These are phyloP conservation scores for Temnothorax ravouxi DNA, from an alignment of 2,888 invertebrate species.

Conservation along the genomic window DNA sequence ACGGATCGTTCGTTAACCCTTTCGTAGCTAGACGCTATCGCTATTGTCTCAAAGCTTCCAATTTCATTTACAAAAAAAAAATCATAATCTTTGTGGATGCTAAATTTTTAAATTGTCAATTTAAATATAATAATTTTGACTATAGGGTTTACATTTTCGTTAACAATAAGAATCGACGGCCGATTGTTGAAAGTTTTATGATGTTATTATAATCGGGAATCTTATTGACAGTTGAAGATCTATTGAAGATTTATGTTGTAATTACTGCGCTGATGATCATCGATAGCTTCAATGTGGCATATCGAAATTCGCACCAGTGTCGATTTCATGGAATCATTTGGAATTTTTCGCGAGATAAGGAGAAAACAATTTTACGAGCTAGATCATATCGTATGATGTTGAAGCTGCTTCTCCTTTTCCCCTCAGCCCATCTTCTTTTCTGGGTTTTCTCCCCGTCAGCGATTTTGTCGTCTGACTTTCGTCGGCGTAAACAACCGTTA, in stretches of 20 bases:
- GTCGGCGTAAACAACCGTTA: slow-evolving; percentile 37
- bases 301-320: slow-evolving; percentile 8
- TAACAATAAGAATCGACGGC: neutral
- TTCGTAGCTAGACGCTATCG: neutral
- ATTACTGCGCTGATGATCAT: slow-evolving; percentile 13
- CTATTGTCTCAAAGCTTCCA: neutral
- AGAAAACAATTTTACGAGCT: slow-evolving; percentile 17
- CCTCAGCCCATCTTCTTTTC: neutral
- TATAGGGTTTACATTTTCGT: neutral
- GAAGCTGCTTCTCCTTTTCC: neutral
- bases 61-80: neutral
- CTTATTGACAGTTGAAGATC: neutral
- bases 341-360: slow-evolving; percentile 48
- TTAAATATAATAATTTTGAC: neutral
- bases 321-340: slow-evolving; percentile 40
- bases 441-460: slow-evolving; percentile 21
- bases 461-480: slow-evolving; percentile 46
- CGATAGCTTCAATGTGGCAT: slow-evolving; percentile 41
- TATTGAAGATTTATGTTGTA: neutral
- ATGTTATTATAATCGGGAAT: neutral
- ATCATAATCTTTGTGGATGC: neutral
- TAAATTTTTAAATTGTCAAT: neutral
- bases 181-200: neutral
- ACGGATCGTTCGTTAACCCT: slow-evolving; percentile 33
- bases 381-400: neutral